These are phyloP conservation scores for Butastur rufipennis DNA, from an alignment of 2,113 vertebrate species.

Conservation along the genomic window DNA sequence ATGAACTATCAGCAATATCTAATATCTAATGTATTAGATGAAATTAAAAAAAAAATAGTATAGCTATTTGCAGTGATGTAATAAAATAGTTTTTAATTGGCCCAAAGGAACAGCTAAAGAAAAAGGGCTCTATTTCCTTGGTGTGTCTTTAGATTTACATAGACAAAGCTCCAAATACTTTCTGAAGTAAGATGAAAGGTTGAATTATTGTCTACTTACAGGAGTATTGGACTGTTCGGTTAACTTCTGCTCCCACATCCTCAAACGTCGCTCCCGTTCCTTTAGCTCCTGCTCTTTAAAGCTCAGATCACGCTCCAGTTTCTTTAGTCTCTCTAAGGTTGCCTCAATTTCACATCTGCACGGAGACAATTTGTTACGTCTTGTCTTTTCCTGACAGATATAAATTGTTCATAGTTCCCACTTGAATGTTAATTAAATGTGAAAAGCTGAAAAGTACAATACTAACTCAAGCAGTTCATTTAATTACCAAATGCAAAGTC, in stretches of 20 bases:
- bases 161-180: background rate
- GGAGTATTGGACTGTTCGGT: constrained; percentile 94
- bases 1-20: background rate
- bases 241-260: constrained; percentile 97
- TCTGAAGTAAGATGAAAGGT: background rate
- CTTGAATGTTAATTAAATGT: constrained; percentile 50
- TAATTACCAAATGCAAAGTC: constrained; percentile 37
- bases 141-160: background rate
- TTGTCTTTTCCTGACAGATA: constrained; percentile 42
- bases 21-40: background rate
- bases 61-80: background rate
- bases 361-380: constrained; percentile 56
- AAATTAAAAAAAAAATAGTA: background rate
- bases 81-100: background rate
- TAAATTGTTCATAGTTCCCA: constrained; percentile 44
- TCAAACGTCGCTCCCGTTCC: constrained; percentile 90
- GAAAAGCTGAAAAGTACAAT: constrained; percentile 47
- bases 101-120: background rate
- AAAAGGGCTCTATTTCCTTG: background rate
- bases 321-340: constrained; percentile 95
- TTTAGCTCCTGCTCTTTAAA: constrained; percentile 97
- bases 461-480: constrained; percentile 59
- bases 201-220: constrained; percentile 79
- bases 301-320: constrained; percentile 96
- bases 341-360: constrained; percentile 96